Percentiles rank a stretch among this genome's conserved stretches.
Evolutionary conservation across 2,888 invertebrate species (phyloP).

Genomic region (Ceramica pisi): DNA sequence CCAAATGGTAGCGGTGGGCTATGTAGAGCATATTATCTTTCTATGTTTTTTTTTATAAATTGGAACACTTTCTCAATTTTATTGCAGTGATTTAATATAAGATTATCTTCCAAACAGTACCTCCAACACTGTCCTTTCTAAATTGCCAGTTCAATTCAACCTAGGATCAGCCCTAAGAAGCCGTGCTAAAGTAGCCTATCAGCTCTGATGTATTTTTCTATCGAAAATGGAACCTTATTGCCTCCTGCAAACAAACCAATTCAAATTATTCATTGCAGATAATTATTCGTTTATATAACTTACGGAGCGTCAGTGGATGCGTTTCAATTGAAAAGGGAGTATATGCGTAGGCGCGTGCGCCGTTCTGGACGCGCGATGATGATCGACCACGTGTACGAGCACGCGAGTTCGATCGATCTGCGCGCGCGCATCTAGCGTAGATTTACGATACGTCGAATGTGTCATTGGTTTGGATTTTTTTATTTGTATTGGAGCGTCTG

Average conservation of each 20-base stretch:
- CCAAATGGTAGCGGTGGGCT: too few species aligned
- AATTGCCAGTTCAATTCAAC: too few species aligned
- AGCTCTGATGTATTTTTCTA: not conserved
- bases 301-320: constrained; percentile 24
- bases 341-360: constrained; percentile 43
- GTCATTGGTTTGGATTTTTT: constrained; percentile 10
- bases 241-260: not conserved
- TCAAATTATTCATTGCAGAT: not conserved
- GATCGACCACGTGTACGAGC: constrained; percentile 41
- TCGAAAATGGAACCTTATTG: not conserved
- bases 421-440: constrained; percentile 22
- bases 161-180: too few species aligned
- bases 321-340: constrained; percentile 43
- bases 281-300: constrained; percentile 10
- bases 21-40: too few species aligned
- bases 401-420: constrained; percentile 39
- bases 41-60: too few species aligned
- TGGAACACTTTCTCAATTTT: too few species aligned
- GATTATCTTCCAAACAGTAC: not conserved
- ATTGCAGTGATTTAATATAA: not conserved
- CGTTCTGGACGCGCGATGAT: constrained; percentile 9
- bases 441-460: constrained; percentile 40
- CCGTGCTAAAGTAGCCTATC: not conserved
- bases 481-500: constrained; percentile 3
- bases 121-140: too few species aligned